A percentile compares a stretch with the other conserved stretches of the same genome.
phyloP scores from a whole-genome alignment of 2,888 invertebrate genomes.

The Phortica okadai region DNA sequence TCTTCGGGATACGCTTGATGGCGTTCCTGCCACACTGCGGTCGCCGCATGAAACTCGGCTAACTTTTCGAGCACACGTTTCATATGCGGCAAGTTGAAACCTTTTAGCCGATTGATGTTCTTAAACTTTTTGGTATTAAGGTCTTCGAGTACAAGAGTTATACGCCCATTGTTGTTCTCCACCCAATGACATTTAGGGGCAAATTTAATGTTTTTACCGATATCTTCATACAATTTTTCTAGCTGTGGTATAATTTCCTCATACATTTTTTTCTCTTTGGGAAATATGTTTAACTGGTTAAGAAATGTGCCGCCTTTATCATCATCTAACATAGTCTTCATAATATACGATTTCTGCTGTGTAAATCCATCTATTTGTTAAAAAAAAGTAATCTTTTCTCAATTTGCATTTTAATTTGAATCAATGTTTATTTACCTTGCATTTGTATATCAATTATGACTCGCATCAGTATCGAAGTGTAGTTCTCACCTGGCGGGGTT shows the following conservation, averaged over 20 bases:
- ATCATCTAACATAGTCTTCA: conserved; percentile 63
- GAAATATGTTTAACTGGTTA: conserved; percentile 62
- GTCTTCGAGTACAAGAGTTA: conserved; percentile 73
- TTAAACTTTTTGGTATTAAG: conserved; percentile 63
- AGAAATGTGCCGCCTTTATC: conserved; percentile 62
- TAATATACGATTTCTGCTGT: conserved; percentile 60
- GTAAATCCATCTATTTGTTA: conserved; percentile 54
- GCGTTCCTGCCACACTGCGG: conserved; percentile 72
- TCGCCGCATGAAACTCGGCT: conserved; percentile 75
- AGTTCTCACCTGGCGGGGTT: conserved; percentile 73
- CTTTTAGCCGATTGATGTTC: conserved; percentile 67
- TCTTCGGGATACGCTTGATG: conserved; percentile 63
- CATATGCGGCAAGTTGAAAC: conserved; percentile 70
- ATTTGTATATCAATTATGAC: conserved; percentile 71
- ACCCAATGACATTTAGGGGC: conserved; percentile 67
- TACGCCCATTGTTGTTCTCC: conserved; percentile 61
- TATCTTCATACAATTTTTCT: conserved; percentile 65
- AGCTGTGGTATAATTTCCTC: conserved; percentile 69
- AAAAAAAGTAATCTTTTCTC: not conserved
- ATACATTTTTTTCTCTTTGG: conserved; percentile 73
- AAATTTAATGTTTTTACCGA: conserved; percentile 64
- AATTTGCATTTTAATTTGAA: conserved; percentile 1
- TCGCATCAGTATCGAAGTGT: conserved; percentile 71
- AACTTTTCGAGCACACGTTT: conserved; percentile 68
- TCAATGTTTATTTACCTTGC: conserved; percentile 60